These are phyloP conservation scores for Trilocha varians DNA, from an alignment of 2,888 invertebrate genomes.

Conservation along the genomic window DNA sequence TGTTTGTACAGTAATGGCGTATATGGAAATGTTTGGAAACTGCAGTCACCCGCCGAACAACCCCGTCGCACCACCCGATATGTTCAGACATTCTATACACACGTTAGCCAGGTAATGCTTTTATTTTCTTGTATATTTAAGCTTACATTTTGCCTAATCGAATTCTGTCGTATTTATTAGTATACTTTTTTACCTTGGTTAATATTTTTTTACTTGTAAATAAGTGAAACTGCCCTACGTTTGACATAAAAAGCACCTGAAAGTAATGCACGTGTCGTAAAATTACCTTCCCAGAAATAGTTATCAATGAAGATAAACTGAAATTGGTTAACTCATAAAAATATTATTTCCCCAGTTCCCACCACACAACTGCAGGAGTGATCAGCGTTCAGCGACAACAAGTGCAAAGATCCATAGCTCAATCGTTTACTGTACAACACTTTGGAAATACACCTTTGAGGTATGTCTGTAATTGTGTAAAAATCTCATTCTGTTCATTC, in stretches of 20 bases:
- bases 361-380: constrained; percentile 43
- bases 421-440: constrained; percentile 63
- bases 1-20: constrained; percentile 86
- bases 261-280: no score
- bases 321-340: no score
- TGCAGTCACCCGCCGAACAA: constrained; percentile 82
- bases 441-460: constrained; percentile 58
- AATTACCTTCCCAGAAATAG: no score
- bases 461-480: no score
- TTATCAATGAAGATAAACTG: no score
- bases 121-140: constrained; percentile 4
- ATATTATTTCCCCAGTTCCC: constrained; percentile 50
- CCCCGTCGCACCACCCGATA: constrained; percentile 78
- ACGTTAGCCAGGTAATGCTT: constrained; percentile 68
- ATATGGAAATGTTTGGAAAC: constrained; percentile 96
- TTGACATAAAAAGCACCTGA: no score
- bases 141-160: no score
- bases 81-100: constrained; percentile 91
- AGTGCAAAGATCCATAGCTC: constrained; percentile 58
- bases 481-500: no score
- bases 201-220: no score
- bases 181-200: no score
- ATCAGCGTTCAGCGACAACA: constrained; percentile 53
- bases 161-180: no score
- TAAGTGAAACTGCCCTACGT: no score